A percentile compares a stretch with the other conserved stretches of the same genome.
Conservation (phyloP, 64 coral and sea anemone genomes). For the Acropora tenuis region DNA sequence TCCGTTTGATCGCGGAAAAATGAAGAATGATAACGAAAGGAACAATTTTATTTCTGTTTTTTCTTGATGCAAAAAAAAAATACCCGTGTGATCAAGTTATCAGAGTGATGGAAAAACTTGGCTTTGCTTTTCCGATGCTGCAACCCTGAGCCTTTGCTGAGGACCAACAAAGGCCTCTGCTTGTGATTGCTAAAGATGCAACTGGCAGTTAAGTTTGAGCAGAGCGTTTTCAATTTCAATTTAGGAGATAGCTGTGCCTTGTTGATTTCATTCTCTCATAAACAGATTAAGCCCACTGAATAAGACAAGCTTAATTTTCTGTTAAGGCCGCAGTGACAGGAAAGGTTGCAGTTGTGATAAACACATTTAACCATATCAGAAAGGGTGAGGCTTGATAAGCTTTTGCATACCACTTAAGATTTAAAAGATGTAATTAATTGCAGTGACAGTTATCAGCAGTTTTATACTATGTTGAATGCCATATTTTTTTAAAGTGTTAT, state of each 20-base stretch:
- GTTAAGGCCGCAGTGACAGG: neutral
- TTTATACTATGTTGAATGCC: slow-evolving; percentile 31
- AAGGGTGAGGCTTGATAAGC: slow-evolving; percentile 2
- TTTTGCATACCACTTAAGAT: slow-evolving; percentile 34
- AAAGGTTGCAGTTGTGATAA: slow-evolving; percentile 9
- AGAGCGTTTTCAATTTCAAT: slow-evolving; percentile 1
- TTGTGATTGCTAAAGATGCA: too few species aligned
- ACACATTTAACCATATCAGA: slow-evolving; percentile 15
- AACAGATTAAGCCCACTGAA: slow-evolving; percentile 17
- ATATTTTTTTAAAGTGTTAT: neutral
- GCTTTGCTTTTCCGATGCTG: too few species aligned
- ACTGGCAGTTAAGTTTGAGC: neutral
- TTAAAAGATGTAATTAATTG: slow-evolving; percentile 44
- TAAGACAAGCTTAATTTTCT: neutral
- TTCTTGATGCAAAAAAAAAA: too few species aligned
- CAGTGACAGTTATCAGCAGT: slow-evolving; percentile 11
- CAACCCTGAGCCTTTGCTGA: too few species aligned
- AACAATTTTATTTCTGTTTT: neutral
- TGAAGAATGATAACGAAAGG: neutral
- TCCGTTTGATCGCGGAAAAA: neutral
- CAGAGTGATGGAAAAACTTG: too few species aligned
- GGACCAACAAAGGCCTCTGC: too few species aligned
- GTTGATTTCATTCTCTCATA: neutral
- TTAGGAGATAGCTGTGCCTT: neutral
- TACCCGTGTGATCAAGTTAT: too few species aligned